Percentiles rank a stretch among this genome's conserved stretches.
Evolutionary conservation across 2,113 vertebrate genomes (phyloP).

Genomic region (Chroicocephalus ridibundus): DNA sequence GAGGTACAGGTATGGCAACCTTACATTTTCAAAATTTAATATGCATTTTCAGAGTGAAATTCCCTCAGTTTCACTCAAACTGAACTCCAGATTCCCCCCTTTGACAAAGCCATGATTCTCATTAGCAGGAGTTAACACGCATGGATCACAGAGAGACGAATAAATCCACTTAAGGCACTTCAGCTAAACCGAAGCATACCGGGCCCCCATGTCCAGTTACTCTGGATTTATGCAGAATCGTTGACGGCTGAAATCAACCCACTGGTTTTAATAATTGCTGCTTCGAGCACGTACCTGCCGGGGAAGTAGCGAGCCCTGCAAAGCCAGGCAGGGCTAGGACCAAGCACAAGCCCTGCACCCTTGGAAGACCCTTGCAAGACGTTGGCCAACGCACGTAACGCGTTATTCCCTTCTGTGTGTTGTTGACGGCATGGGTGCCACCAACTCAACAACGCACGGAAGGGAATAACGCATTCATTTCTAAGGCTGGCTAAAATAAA

Average conservation of each 20-base stretch:
- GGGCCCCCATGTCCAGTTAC: not conserved
- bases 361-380: not conserved
- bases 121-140: not conserved
- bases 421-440: not conserved
- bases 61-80: constrained; percentile 7
- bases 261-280: not conserved
- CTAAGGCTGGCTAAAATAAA: not conserved
- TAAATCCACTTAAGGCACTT: constrained; percentile 22
- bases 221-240: not conserved
- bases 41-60: not conserved
- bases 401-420: too few relatives aligned
- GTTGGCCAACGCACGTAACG: too few relatives aligned
- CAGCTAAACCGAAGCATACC: not conserved
- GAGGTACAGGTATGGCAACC: constrained; percentile 10
- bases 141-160: not conserved
- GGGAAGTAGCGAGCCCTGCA: not conserved
- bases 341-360: accelerated
- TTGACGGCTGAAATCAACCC: not conserved
- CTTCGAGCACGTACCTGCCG: not conserved
- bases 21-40: not conserved
- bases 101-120: not conserved
- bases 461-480: not conserved
- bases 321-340: not conserved
- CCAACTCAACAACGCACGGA: not conserved
- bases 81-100: not conserved